phyloP scores from a whole-genome alignment of 2,113 vertebrate genomes.

The Amphiprion ocellaris region DNA sequence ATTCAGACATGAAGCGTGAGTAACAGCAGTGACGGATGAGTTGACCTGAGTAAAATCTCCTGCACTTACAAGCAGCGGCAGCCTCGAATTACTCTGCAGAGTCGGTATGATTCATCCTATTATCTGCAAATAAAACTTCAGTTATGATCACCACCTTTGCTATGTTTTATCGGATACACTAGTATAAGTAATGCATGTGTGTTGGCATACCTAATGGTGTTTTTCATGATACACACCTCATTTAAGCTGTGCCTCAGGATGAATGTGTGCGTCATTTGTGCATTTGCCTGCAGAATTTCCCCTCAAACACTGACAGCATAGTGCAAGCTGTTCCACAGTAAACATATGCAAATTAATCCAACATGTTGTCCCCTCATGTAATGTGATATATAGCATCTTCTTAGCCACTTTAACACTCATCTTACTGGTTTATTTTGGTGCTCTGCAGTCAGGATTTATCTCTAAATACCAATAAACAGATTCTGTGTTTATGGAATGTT shows the following conservation, averaged over 20 bases:
- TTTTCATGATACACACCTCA: too few relatives aligned
- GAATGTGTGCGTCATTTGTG: neutral
- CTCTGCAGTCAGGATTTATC: neutral
- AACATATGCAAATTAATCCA: constrained; percentile 6
- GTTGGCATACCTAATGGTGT: neutral
- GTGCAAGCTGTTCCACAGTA: constrained; percentile 65
- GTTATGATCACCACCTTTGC: neutral
- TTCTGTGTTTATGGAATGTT: constrained; percentile 1
- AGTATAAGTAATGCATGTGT: neutral
- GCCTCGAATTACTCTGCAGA: constrained; percentile 71
- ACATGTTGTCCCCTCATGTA: constrained; percentile 13
- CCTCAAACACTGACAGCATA: constrained; percentile 44
- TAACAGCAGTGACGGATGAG: constrained; percentile 62
- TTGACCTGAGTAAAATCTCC: constrained; percentile 70
- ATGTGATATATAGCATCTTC: constrained; percentile 10
- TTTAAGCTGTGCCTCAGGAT: neutral
- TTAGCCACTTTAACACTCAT: neutral
- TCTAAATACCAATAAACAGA: neutral
- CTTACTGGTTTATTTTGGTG: constrained; percentile 11
- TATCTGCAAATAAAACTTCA: neutral
- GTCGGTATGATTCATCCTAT: neutral
- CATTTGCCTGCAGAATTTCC: too few relatives aligned
- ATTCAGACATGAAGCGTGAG: neutral
- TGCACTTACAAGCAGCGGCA: constrained; percentile 81
- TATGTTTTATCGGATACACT: neutral